Evolutionary conservation across 2,113 vertebrate species (phyloP).

Genomic region (Regulus satrapa): DNA sequence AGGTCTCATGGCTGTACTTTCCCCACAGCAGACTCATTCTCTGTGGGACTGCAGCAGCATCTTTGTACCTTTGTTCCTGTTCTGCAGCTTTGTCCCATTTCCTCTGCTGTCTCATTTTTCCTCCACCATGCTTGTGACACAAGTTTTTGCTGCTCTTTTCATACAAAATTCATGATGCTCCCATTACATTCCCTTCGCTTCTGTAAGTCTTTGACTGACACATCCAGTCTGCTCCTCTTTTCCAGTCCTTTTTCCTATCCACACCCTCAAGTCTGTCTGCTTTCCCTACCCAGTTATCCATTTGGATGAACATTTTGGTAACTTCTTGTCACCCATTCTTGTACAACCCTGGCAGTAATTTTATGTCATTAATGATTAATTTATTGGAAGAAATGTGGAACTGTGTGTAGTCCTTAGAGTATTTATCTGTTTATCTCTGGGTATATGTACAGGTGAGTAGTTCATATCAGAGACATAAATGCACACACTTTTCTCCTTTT

Average conservation of each 20-base stretch:
- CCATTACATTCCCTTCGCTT: neutral
- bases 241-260: neutral
- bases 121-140: neutral
- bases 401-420: neutral
- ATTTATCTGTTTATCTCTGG: neutral
- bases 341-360: neutral
- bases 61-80: neutral
- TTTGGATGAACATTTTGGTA: neutral
- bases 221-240: neutral
- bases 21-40: neutral
- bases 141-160: neutral
- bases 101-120: neutral
- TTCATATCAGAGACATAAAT: neutral
- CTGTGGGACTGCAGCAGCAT: neutral
- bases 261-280: neutral
- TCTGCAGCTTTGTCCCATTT: neutral
- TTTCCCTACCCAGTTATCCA: neutral
- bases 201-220: neutral
- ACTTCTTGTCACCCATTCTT: neutral
- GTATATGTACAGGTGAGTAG: neutral
- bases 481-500: neutral
- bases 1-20: accelerated
- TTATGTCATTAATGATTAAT: neutral
- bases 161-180: neutral
- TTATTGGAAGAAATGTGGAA: neutral